Evolutionary conservation across 2,888 invertebrate genomes (phyloP).

Genomic region (Rotaria sp.): DNA sequence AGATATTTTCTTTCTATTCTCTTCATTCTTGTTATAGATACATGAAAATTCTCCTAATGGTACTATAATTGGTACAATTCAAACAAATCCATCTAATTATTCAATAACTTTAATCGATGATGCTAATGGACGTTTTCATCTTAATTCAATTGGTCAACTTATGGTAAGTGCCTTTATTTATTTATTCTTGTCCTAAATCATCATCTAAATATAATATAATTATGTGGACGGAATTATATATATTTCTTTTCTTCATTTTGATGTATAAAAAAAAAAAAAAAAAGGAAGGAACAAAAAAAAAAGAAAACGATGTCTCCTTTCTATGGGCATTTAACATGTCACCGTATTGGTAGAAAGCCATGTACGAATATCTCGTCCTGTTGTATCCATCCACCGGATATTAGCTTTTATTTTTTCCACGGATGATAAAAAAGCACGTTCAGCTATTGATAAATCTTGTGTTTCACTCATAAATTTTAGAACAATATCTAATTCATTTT

Average conservation of each 20-base stretch:
- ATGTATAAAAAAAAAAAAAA: not conserved
- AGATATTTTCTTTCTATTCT: not conserved
- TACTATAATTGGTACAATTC: not conserved
- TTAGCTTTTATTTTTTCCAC: slow-evolving; percentile 38
- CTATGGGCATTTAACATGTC: not conserved
- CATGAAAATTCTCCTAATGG: not conserved
- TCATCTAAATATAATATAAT: not conserved
- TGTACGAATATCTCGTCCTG: not conserved
- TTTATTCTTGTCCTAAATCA: not conserved
- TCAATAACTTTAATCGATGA: not conserved
- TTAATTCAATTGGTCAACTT: not conserved
- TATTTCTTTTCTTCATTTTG: not conserved
- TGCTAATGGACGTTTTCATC: slow-evolving; percentile 16
- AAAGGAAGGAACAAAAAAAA: not conserved
- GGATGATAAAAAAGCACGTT: slow-evolving; percentile 34
- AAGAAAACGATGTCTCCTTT: not conserved
- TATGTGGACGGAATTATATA: slow-evolving; percentile 9
- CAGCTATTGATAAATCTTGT: slow-evolving; percentile 31
- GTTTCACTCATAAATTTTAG: slow-evolving; percentile 24
- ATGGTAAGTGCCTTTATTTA: not conserved
- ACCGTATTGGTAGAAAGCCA: slow-evolving; percentile 20
- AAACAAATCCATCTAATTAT: not conserved
- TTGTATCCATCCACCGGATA: slow-evolving; percentile 35
- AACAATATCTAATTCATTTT: slow-evolving; percentile 23
- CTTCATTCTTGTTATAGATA: not conserved